Conservation (phyloP, 2,888 invertebrate species). For the Pherbina coryleti region DNA sequence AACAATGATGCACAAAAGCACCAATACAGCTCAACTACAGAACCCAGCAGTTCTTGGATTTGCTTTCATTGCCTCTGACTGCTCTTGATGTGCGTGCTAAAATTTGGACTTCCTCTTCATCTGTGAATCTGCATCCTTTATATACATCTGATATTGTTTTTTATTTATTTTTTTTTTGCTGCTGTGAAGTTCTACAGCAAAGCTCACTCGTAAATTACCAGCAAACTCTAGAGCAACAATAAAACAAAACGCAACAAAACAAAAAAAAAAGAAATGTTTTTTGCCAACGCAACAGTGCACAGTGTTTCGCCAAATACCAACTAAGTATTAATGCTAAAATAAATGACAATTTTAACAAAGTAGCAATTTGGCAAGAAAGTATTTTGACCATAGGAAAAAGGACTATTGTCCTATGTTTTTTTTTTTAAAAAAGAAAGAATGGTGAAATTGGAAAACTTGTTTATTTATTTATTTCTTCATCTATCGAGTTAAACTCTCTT, state of each 20-base stretch:
- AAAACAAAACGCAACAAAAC: neutral
- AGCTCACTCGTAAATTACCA: slow-evolving; percentile 31
- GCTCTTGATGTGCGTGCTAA: slow-evolving; percentile 29
- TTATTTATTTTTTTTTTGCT: neutral
- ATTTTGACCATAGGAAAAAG: too few relatives aligned
- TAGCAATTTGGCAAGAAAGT: too few relatives aligned
- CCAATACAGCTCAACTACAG: neutral
- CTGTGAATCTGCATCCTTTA: neutral
- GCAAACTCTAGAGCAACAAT: slow-evolving; percentile 2
- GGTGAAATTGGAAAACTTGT: too few relatives aligned
- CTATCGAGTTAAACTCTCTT: too few relatives aligned
- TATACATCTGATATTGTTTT: neutral
- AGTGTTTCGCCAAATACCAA: neutral
- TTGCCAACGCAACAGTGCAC: neutral
- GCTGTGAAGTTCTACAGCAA: neutral
- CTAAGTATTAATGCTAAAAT: too few relatives aligned
- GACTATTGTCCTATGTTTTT: too few relatives aligned
- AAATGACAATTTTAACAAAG: too few relatives aligned
- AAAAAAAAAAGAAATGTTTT: neutral
- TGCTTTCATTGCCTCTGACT: slow-evolving; percentile 30
- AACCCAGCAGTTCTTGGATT: neutral
- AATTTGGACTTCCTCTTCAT: neutral
- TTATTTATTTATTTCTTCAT: too few relatives aligned
- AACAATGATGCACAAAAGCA: neutral
- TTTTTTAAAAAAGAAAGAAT: too few relatives aligned